These are phyloP conservation scores for Phymastichus coffea DNA, from an alignment of 1,140 invertebrate species.

Conservation along the genomic window DNA sequence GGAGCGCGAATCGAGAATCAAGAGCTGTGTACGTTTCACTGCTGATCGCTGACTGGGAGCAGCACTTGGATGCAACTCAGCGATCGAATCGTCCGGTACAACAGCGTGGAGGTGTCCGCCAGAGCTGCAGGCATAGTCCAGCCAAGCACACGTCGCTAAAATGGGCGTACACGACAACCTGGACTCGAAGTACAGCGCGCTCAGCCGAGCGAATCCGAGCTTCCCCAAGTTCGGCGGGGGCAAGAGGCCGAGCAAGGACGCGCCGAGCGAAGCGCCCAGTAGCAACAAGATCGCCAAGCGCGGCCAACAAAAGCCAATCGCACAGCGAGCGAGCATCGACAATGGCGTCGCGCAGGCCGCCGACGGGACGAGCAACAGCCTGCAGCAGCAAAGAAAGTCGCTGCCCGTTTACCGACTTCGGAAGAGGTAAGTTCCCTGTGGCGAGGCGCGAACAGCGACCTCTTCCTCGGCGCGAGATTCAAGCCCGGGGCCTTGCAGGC, in stretches of 20 bases:
- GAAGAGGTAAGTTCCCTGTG: slow-evolving; percentile 52
- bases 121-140: neutral
- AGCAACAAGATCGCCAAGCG: neutral
- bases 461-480: too few relatives aligned
- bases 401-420: slow-evolving; percentile 56
- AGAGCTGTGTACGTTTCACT: too few relatives aligned
- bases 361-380: slow-evolving; percentile 41
- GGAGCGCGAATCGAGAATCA: too few relatives aligned
- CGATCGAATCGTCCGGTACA: slow-evolving; percentile 25
- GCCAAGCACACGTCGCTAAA: neutral
- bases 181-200: slow-evolving; percentile 47
- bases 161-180: slow-evolving; percentile 51
- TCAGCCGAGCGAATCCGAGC: slow-evolving; percentile 36
- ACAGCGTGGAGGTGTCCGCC: neutral
- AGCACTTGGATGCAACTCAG: slow-evolving; percentile 1
- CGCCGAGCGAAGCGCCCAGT: slow-evolving; percentile 36
- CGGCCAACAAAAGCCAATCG: slow-evolving; percentile 9
- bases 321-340: too few relatives aligned
- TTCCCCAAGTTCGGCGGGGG: slow-evolving; percentile 42
- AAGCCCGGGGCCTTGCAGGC: too few relatives aligned
- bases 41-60: too few relatives aligned
- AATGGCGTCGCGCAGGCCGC: neutral
- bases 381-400: slow-evolving; percentile 57
- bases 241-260: slow-evolving; percentile 39
- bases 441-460: neutral